Evolutionary conservation across 2,888 invertebrate genomes (phyloP), one percentile per base, ranked within the genome.

Genomic region (Esperia sulphurella): DNA sequence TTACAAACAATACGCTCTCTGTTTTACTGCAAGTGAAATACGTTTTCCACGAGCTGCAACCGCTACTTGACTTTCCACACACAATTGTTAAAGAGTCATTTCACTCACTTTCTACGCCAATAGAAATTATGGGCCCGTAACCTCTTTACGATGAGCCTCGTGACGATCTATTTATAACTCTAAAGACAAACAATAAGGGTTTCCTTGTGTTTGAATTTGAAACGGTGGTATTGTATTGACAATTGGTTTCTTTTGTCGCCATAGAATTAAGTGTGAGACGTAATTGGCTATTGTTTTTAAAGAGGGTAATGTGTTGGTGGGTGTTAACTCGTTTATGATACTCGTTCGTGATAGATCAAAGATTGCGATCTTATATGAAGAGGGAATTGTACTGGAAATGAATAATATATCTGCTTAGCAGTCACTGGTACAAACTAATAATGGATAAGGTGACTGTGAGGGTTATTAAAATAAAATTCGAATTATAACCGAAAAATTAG

Each of bases 101-200:
- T 76, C 78, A 75, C 78, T 75, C 72, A 79, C 85, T 82, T 75
- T 74, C 74, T 71, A 68, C 56, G 60, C 67, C 66, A 61, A 65
- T 70, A 64, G 66, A 67, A 70, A 68, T 66, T 65, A 65, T 63
- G 53, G 53, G 50, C 48, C 30, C 35, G 12, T 35, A 49, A 14
- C 54, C 47, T 45, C 30, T 53, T 35, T 38, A 31, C 21, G 46
- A 30, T 14, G 30, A 30, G 6, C 8, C 13, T 7, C 1, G 35
- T 48, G 45, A 64, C 49, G 53, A 43, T 54, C 42, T 46, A 41
- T 41, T 41, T 28, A 41, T 3, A 8, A n/a, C 31, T 33, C 10
- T 43, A 35, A 14, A 5, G 30, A 10, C 12, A 12, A 30, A 30
- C 31, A 41, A 38, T 49, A 48, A 47, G 45, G 40, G 21, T 47